Evolutionary conservation across 2,113 vertebrate species (phyloP).

Genomic region (Pluvianellus socialis): DNA sequence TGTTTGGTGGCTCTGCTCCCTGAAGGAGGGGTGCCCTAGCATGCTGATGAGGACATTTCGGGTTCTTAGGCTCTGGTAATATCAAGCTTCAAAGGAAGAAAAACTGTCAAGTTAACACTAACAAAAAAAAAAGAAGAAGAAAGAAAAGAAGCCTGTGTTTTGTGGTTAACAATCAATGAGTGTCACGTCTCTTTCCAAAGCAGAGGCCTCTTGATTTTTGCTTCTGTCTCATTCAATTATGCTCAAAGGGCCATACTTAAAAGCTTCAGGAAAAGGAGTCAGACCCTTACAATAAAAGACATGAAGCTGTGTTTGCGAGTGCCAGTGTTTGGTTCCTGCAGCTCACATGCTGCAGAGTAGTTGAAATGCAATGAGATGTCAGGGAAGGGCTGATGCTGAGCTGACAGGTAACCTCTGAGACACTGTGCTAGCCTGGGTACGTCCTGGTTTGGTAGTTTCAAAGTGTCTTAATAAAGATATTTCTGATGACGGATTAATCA

Average conservation of each 20-base stretch:
- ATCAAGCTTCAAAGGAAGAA: background rate
- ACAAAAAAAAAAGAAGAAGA: background rate
- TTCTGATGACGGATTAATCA: background rate
- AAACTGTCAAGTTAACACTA: background rate
- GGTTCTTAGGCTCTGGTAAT: background rate
- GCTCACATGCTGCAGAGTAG: background rate
- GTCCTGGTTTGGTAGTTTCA: background rate
- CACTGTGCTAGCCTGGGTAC: background rate
- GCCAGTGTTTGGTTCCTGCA: background rate
- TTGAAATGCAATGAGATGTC: rapidly evolving
- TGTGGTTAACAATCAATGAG: background rate
- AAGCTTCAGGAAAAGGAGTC: slow-evolving; percentile 12
- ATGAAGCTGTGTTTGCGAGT: background rate
- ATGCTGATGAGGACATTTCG: background rate
- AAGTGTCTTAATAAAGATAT: background rate
- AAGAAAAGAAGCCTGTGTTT: background rate
- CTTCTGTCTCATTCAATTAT: slow-evolving; percentile 41
- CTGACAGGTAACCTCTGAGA: background rate
- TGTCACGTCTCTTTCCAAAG: background rate
- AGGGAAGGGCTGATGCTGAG: background rate
- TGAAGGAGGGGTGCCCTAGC: background rate
- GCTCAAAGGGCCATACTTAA: background rate
- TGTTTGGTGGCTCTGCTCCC: background rate
- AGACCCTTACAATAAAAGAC: background rate
- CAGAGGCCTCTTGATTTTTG: slow-evolving; percentile 19